These are phyloP conservation scores for Chionomys nivalis DNA, from an alignment of 2,113 vertebrate genomes.

Conservation along the genomic window DNA sequence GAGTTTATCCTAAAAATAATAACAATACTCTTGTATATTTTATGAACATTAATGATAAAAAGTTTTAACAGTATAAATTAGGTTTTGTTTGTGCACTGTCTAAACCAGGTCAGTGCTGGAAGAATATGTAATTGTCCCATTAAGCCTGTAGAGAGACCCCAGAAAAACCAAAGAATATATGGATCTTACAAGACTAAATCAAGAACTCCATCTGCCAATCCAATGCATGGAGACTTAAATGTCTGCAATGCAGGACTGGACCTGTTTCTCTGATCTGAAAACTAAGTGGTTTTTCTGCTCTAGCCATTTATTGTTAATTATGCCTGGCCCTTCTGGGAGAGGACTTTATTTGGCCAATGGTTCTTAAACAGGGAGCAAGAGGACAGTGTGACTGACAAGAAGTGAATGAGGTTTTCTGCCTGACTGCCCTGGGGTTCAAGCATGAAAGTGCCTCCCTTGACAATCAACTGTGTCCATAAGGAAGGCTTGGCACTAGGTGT, in stretches of 20 bases:
- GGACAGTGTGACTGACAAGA: background rate
- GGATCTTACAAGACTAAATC: background rate
- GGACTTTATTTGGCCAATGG: background rate
- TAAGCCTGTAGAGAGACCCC: background rate
- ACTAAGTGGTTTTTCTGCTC: background rate
- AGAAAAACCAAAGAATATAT: background rate
- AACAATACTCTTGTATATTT: background rate
- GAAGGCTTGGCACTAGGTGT: too few relatives aligned
- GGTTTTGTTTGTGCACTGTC: background rate
- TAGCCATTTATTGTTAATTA: background rate
- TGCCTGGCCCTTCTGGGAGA: background rate
- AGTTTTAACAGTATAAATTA: slow-evolving; percentile 19
- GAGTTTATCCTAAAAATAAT: slow-evolving; percentile 11
- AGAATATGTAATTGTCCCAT: background rate
- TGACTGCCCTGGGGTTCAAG: background rate
- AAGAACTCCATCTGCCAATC: background rate
- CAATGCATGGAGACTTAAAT: background rate
- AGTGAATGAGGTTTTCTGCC: background rate
- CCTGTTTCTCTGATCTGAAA: background rate
- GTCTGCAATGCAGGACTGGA: background rate
- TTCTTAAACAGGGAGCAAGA: background rate
- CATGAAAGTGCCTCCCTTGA: accelerated
- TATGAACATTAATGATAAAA: slow-evolving; percentile 42
- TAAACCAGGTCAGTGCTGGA: background rate
- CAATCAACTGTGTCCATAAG: background rate